Base-by-base conservation (phyloP, 2,113 vertebrate species). In the Vanacampus margaritifer region DNA sequence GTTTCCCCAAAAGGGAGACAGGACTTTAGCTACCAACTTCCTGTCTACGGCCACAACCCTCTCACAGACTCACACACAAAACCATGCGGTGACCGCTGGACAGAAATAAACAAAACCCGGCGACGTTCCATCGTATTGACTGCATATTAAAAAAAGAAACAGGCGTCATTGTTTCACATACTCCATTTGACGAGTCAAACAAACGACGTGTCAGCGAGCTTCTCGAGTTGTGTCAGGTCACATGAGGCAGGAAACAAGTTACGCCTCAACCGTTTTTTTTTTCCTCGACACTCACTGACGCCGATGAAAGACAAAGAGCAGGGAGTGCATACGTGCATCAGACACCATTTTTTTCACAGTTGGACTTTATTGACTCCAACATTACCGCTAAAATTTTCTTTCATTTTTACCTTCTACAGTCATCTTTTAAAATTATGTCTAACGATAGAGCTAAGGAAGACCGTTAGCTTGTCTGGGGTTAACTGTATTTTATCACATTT, bases 291-390 rank as follows among this genome's bases (percentile, higher is more conserved):
- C 19, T 23, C 21, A 57, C 23, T 32, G 54, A 57, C 26, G 2
- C 70, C 71, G 76, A 81, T 79, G 81, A 84, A 72, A 82, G 28
- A 77, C 72, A 82, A 82, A 82, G 60, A 68, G 68, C 75, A 79
- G 67, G 62, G 12, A 69, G 62, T 67, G 75, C 50, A 5, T 43
- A 61, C 57, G 7, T 26, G 67, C 62, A 75, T 4, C 2, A 11
- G 59, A 48, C 64, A 68, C 64, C 6, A 64, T 46, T 8, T 32
- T 46, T 79, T 46, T 56, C 51, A 21, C 23, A 16, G 13, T 46
- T 8, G 16, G 43, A 19, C 43, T 46, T 46, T 3, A 17, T 46
- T 46, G 43, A 14, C 16, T 17, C 43, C 16, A 17, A 46, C 43
- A 41, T 41, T 41, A 41, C 8, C 10, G 11, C 3, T 32, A 32